Conservation (phyloP, 2,113 vertebrate species). For the Poeciliopsis occidentalis region DNA sequence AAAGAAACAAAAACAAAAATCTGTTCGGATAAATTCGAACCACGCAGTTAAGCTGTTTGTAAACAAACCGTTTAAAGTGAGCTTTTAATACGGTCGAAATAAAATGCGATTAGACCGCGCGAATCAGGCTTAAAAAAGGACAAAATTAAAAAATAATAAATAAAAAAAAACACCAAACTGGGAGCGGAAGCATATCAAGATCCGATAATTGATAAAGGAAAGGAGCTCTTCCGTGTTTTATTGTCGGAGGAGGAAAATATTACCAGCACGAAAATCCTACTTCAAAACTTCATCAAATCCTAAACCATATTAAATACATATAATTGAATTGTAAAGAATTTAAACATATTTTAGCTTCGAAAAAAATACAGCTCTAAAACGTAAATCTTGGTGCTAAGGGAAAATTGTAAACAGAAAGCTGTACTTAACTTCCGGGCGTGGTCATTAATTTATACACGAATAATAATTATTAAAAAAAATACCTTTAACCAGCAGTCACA, state of each 20-base stretch:
- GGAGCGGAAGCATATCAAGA: not conserved
- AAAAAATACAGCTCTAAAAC: too few species aligned
- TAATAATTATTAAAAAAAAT: not conserved
- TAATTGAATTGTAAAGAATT: too few species aligned
- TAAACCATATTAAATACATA: too few species aligned
- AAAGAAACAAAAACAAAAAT: not conserved
- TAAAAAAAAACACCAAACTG: not conserved
- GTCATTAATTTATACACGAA: not conserved
- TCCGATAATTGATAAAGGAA: not conserved
- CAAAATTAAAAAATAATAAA: too few species aligned
- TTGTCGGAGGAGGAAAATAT: not conserved
- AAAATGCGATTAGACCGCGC: not conserved
- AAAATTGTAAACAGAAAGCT: not conserved
- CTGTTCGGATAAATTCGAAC: not conserved
- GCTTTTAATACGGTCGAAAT: not conserved
- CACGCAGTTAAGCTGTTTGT: not conserved
- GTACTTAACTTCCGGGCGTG: too few species aligned
- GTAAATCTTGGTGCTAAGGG: not conserved
- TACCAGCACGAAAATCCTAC: not conserved
- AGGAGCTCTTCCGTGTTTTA: not conserved
- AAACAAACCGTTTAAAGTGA: not conserved
- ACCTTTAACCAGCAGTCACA: conserved; percentile 81
- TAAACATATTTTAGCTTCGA: too few species aligned
- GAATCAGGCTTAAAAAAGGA: not conserved
- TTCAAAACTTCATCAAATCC: not conserved